A percentile compares a stretch with the other conserved stretches of the same genome.
phyloP scores from a whole-genome alignment of 1,140 invertebrate genomes.

The Drosophila truncata region DNA sequence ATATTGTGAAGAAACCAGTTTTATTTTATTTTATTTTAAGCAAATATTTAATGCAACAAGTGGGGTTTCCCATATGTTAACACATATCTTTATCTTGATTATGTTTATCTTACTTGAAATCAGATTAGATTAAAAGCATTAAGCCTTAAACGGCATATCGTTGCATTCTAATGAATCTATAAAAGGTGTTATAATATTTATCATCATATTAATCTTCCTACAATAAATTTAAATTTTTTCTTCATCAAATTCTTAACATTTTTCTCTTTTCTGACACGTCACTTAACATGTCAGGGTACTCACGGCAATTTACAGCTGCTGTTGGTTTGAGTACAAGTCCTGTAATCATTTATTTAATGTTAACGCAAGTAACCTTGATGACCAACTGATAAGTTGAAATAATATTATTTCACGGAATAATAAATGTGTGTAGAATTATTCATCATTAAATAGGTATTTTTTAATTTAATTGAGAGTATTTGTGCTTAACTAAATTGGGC shows the following conservation, averaged over 20 bases:
- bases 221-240: background rate
- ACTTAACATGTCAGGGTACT: constrained; percentile 4
- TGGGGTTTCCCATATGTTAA: background rate
- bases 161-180: too few relatives aligned
- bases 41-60: background rate
- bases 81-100: background rate
- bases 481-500: background rate
- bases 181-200: background rate
- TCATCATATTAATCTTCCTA: background rate
- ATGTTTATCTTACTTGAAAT: background rate
- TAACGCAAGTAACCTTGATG: background rate
- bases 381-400: background rate
- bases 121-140: background rate
- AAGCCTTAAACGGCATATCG: too few relatives aligned
- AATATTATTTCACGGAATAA: background rate
- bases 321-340: background rate
- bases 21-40: background rate
- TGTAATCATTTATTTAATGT: constrained; percentile 5
- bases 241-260: background rate
- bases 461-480: background rate
- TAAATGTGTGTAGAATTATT: background rate
- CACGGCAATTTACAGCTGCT: constrained; percentile 8
- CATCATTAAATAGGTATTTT: constrained; percentile 4
- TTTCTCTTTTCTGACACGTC: background rate
- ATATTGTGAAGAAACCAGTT: too few relatives aligned